Percentiles rank a stretch among this genome's conserved stretches.
Evolutionary conservation across 2,113 vertebrate genomes (phyloP).

Genomic region (Acrocephalus kingi): DNA sequence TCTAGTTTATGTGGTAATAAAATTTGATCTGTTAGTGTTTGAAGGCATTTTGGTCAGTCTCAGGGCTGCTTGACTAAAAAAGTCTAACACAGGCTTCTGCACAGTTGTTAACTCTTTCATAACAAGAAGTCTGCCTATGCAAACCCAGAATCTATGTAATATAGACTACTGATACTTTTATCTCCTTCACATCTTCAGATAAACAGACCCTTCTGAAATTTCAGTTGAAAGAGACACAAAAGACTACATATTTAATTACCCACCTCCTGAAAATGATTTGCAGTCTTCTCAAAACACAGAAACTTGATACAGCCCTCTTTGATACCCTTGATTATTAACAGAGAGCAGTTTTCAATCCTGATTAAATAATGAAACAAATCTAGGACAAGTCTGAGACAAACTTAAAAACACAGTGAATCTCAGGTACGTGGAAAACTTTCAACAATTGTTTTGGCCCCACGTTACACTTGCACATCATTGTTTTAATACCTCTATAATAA

Average conservation of each 20-base stretch:
- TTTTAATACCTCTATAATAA: background rate
- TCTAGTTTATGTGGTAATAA: background rate
- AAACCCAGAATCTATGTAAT: background rate
- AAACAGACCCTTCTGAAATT: constrained; percentile 27
- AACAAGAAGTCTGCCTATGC: background rate
- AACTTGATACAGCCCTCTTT: constrained; percentile 20
- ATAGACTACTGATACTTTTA: background rate
- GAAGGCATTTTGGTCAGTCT: background rate
- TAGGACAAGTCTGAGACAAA: background rate
- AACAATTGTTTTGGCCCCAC: background rate
- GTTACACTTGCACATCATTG: background rate
- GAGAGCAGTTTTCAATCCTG: background rate
- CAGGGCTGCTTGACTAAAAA: background rate
- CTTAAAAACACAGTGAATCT: background rate
- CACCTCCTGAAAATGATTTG: background rate
- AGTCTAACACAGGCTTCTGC: background rate
- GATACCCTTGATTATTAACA: constrained; percentile 12
- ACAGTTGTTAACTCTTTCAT: background rate
- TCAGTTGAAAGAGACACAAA: constrained; percentile 3
- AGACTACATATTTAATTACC: background rate
- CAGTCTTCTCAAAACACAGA: constrained; percentile 36
- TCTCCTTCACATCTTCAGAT: constrained; percentile 26
- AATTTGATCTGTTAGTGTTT: background rate
- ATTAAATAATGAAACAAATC: constrained; percentile 2
- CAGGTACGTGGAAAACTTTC: background rate